These are phyloP conservation scores for Plecotus auritus DNA, from an alignment of 2,113 vertebrate genomes.

Conservation along the genomic window DNA sequence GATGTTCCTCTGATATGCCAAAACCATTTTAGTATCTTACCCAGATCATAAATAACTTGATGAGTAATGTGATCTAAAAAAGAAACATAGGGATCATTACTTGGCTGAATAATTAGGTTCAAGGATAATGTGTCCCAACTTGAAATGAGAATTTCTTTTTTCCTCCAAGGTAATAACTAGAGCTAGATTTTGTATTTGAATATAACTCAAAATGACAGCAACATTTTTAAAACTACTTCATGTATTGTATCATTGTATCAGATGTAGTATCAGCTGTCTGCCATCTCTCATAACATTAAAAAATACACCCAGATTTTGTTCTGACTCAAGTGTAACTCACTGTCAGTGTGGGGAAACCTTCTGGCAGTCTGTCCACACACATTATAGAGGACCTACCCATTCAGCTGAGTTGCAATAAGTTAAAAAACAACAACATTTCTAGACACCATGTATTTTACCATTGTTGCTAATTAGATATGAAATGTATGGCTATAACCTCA, in stretches of 20 bases:
- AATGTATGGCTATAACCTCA: neutral
- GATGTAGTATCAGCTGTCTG: neutral
- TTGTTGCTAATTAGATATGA: neutral
- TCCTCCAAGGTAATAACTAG: conserved; percentile 20
- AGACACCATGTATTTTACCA: neutral
- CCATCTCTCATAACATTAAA: neutral
- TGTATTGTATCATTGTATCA: neutral
- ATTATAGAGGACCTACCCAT: neutral
- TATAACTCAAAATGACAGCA: conserved; percentile 48
- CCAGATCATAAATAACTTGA: conserved; percentile 52
- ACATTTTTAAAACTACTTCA: conserved; percentile 6
- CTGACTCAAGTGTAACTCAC: neutral
- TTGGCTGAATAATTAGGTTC: conserved; percentile 55
- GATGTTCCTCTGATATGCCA: neutral
- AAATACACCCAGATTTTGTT: neutral
- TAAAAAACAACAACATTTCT: neutral
- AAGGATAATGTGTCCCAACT: conserved; percentile 38
- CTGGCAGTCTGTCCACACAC: neutral
- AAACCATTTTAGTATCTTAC: conserved; percentile 5
- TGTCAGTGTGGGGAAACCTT: neutral
- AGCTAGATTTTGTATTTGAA: conserved; percentile 16
- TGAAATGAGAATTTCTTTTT: conserved; percentile 37
- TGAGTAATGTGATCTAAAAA: conserved; percentile 43
- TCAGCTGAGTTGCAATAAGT: neutral
- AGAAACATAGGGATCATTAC: conserved; percentile 44